Base-by-base conservation (phyloP, 2,888 invertebrate species). In the Lasius platythorax region DNA sequence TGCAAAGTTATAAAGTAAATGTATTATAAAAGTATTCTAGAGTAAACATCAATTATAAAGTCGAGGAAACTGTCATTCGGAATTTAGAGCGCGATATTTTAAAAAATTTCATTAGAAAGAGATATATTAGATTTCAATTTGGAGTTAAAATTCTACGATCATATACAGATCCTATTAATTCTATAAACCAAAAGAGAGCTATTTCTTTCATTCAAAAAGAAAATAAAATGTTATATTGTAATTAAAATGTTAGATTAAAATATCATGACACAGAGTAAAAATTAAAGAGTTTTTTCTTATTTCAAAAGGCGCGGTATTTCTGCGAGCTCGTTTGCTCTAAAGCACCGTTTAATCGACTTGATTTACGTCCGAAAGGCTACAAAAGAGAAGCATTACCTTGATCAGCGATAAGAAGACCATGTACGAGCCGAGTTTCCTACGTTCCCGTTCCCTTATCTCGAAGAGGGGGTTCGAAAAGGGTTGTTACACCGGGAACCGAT, bases 401-500 rank as follows among this genome's bases (percentile, higher is more conserved):
- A 56, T 43, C 58, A 72, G 73, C 76, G 88, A 85, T 78, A 72
- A 84, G 75, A 63, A 58, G 56, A 37, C n/a, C 76, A 85, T 33
- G 61, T n/a, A 53, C 73, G 56, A 83, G 73, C 40, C 76, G 67
- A 40, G 53, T 76, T 87, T 75, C 63, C 63, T 37, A 33, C 28
- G 66, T 74, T 85, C 66, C 82, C 85, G 68, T 84, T 70, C 28
- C 23, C 72, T 75, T 85, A 82, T 86, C 74, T 66, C 6, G 46
- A 37, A 68, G 81, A n/a, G 58, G 23, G 58, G 23, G 11, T 66
- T 85, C 61, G 53, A 68, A 83, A 84, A 82, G 81, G 82, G 74
- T 88, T 74, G 78, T 84, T 84, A 72, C 76, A 61, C 33, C 46
- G 40, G 67, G 70, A 82, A 86, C 78, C 81, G 85, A 88, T 85